Evolutionary conservation across 2,888 invertebrate genomes (phyloP).

Genomic region (Stenolophus ochropezus): DNA sequence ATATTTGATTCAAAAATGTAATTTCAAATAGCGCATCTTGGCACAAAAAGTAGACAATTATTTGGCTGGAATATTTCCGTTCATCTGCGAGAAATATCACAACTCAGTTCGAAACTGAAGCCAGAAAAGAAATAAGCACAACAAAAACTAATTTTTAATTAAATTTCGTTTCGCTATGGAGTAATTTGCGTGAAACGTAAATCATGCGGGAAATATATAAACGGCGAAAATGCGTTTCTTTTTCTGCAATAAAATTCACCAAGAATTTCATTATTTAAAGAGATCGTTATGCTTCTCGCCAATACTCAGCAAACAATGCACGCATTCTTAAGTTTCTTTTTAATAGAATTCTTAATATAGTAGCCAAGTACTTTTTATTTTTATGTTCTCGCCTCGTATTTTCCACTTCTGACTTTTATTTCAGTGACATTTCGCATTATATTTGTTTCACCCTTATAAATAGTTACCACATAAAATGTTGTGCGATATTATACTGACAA

Average conservation of each 20-base stretch:
- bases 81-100: slow-evolving; percentile 42
- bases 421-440: too few species aligned
- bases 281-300: slow-evolving; percentile 3
- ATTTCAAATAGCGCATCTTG: neutral
- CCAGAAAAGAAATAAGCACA: slow-evolving; percentile 32
- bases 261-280: slow-evolving; percentile 42
- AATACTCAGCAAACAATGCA: neutral
- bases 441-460: too few species aligned
- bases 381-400: too few species aligned
- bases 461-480: too few species aligned
- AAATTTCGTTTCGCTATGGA: slow-evolving; percentile 47
- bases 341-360: slow-evolving; percentile 1
- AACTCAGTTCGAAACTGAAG: slow-evolving; percentile 30
- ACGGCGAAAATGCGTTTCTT: slow-evolving; percentile 21
- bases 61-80: slow-evolving; percentile 40
- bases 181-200: slow-evolving; percentile 50
- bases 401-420: too few species aligned
- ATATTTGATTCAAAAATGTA: neutral
- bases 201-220: slow-evolving; percentile 43
- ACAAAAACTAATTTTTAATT: slow-evolving; percentile 53
- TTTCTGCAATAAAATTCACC: neutral
- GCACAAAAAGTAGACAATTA: slow-evolving; percentile 35
- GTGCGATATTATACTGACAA: too few species aligned
- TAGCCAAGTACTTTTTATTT: too few species aligned
- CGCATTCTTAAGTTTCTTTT: neutral